Base-by-base conservation (phyloP, 2,797 vertebrate genomes). In the Avahi laniger region DNA sequence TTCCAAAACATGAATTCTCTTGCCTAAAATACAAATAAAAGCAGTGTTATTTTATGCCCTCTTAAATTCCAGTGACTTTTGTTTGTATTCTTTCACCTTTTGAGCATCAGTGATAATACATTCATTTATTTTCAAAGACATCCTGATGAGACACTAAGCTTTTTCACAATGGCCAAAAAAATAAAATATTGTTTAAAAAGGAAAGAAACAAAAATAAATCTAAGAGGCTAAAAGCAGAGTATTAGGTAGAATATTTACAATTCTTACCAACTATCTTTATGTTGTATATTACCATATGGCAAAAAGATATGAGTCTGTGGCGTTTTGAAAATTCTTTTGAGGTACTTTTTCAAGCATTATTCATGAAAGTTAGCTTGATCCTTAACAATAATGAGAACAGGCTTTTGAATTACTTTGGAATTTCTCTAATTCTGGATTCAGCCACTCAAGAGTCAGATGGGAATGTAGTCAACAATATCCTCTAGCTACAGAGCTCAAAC, bases 151-250 rank as follows among this genome's bases (percentile, higher is more conserved):
- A 52, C 63, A 89, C 63, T 97, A 97, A 78, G 87, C 43, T 96
- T 84, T 92, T 91, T 95, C 41, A 92, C 43, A 81, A 89, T 85
- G 94, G 54, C 94, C 97, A 95, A 94, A 85, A 91, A 86, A 70
- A 94, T 83, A 17, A 84, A 97, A 13, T 67, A 78, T 13, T 93
- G 14, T 82, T 95, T 65, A 95, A 97, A 96, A 89, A 89, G 12
- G 93, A 97, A 90, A 95, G 41, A 96, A 97, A 96, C 43, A 83
- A 86, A 97, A 98, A 94, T 5, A 97, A 97, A 95, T 76, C 30
- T 38, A 94, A 94, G 54, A 97, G 65, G 59, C 61, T 90, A 94
- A 97, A 97, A 91, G 33, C 80, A 97, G 50, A 95, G 26, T 88
- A 57, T 52, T 86, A 73, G 94, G 86, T 87, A 94, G 90, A 85